Evolutionary conservation across 2,113 vertebrate species (phyloP), one percentile per base, ranked within the genome.

Genomic region (Capreolus pygargus): DNA sequence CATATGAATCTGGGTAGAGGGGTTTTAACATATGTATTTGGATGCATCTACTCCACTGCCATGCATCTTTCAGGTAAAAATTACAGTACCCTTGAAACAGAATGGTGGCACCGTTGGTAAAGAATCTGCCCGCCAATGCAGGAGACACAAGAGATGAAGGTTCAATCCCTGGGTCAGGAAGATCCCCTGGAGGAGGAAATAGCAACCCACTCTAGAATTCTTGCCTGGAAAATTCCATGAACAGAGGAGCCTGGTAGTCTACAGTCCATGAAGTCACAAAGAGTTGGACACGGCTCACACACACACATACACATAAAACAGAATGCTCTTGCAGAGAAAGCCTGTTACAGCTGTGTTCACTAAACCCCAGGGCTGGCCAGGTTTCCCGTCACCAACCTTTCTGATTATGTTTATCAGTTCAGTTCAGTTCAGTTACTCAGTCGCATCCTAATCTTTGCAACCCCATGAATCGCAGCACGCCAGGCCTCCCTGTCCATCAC

Each of bases 341-440:
- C n/a, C 60, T 5, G 0, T 4, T 13, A 25, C 4, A 25, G 9
- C 43, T 23, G 4, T 21, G n/a, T 47, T 70, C 11, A 2, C 87
- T 81, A 2, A 11, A 19, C 7, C 50, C 86, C 23, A 12, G 6
- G 39, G 23, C 57, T 5, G 36, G 50, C 43, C 17, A 4, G 50
- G 43, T 5, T 10, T 30, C 76, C 12, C 9, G 5, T 12, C 47
- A 3, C 33, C 54, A 43, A 1, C 3, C 64, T 36, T 57, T 21
- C 27, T 8, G 27, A 19, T 9, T 6, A 33, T 12, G 15, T 25
- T 52, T 52, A 17, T 0, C 47, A 47, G 47, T 47, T 47, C 47
- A 47, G 47, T 47, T 47, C 47, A 47, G 47, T 47, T 47, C 47
- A 47, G 47, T 47, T 10, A 47, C 47, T 47, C 47, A 47, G 47